Conservation (phyloP, 2,797 vertebrate species). For the Erithacus rubecula region DNA sequence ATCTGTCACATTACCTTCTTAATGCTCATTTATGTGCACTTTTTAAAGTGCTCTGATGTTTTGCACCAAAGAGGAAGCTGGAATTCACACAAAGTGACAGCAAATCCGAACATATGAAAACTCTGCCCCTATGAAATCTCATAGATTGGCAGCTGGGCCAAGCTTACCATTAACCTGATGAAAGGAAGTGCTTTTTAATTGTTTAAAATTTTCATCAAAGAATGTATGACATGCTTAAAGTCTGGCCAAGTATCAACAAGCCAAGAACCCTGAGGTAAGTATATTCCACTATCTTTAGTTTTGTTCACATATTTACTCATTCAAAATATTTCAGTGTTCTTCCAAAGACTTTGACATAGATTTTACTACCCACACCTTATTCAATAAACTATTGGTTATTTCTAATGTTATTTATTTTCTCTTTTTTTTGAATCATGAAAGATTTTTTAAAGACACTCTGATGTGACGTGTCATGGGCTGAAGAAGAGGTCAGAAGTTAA, state of each 20-base stretch:
- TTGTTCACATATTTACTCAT: not conserved
- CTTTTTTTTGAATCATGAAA: not conserved
- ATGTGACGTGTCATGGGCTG: not conserved
- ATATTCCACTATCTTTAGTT: not conserved
- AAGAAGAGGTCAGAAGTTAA: not conserved
- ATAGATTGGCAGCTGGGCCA: not conserved
- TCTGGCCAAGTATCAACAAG: not conserved
- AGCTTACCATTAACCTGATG: not conserved
- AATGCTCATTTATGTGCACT: not conserved
- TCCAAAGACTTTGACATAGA: not conserved
- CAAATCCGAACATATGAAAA: not conserved
- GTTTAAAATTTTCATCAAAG: constrained; percentile 16
- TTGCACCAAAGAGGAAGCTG: not conserved
- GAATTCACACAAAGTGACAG: constrained; percentile 9
- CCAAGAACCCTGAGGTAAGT: not conserved
- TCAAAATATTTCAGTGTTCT: not conserved
- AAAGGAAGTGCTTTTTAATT: not conserved
- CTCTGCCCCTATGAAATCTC: not conserved
- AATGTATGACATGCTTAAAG: not conserved
- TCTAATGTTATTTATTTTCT: not conserved
- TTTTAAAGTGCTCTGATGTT: constrained; percentile 2
- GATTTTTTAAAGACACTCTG: not conserved
- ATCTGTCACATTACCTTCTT: not conserved
- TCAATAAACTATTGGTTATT: not conserved
- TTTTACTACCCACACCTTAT: not conserved